Percentiles rank a stretch among this genome's conserved stretches.
phyloP scores from a whole-genome alignment of 2,113 vertebrate genomes.

The Marmota monax region DNA sequence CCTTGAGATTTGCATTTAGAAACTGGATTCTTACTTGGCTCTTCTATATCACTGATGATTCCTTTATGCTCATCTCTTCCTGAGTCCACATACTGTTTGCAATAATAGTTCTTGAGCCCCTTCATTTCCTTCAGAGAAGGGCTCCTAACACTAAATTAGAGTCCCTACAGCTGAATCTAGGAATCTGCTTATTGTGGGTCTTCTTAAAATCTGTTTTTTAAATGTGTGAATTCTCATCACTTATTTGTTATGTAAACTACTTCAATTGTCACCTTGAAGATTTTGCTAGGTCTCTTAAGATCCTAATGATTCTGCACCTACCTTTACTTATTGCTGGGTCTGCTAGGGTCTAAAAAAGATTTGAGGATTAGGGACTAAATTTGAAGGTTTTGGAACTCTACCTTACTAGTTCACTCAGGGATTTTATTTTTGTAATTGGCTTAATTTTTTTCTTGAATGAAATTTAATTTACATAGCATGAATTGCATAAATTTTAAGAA shows the following conservation, averaged over 20 bases:
- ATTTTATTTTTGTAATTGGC: slow-evolving; percentile 38
- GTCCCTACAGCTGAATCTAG: neutral
- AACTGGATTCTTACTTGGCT: neutral
- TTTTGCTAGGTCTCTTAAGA: neutral
- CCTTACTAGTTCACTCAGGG: neutral
- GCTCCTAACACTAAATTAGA: neutral
- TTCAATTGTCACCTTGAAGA: neutral
- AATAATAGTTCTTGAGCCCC: neutral
- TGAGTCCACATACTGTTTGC: neutral
- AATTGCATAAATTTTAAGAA: slow-evolving; percentile 12
- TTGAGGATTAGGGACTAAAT: neutral
- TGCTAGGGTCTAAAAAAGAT: neutral
- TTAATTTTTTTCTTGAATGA: neutral
- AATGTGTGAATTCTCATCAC: neutral
- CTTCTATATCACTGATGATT: neutral
- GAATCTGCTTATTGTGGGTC: neutral
- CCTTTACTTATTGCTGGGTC: neutral
- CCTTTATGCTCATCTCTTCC: neutral
- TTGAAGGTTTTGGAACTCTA: neutral
- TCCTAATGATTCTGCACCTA: neutral
- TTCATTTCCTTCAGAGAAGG: neutral
- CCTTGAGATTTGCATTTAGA: slow-evolving; percentile 8
- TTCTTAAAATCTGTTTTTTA: slow-evolving; percentile 1
- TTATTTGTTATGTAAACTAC: neutral
- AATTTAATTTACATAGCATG: slow-evolving; percentile 27